Evolutionary conservation across 2,113 vertebrate species (phyloP).

Genomic region (Vireo altiloquus): DNA sequence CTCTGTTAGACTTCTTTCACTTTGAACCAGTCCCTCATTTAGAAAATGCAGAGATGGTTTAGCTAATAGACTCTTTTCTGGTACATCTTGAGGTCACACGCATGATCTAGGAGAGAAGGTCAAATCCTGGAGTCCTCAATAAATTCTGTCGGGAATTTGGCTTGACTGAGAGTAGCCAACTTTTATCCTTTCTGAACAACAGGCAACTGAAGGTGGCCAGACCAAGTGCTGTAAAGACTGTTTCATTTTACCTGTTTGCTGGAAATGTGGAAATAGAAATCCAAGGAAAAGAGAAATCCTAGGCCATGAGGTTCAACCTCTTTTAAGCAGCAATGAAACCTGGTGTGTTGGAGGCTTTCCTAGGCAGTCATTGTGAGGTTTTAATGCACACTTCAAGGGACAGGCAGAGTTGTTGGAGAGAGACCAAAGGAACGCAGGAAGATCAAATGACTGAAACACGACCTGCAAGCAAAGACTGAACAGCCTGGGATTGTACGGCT

Average conservation of each 20-base stretch:
- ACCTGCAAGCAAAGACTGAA: constrained; percentile 24
- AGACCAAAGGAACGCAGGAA: constrained; percentile 35
- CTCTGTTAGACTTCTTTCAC: neutral
- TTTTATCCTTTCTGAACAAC: neutral
- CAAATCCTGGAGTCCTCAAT: neutral
- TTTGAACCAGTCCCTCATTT: neutral
- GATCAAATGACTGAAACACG: neutral
- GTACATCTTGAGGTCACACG: neutral
- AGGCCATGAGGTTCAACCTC: neutral
- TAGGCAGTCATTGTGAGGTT: neutral
- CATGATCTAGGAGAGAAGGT: neutral
- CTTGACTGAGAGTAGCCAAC: neutral
- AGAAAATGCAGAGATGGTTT: neutral
- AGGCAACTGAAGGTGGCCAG: neutral
- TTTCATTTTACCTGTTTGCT: neutral
- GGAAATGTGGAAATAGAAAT: neutral
- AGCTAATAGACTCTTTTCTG: constrained; percentile 35
- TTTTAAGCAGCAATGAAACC: neutral
- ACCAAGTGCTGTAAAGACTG: neutral
- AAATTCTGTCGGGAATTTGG: neutral
- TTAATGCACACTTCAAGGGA: constrained; percentile 25
- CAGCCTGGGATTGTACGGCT: neutral
- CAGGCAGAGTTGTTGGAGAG: neutral
- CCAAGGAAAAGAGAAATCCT: neutral
- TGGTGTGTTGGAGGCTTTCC: neutral